Evolutionary conservation across 2,113 vertebrate genomes (phyloP).

Genomic region (Cyanoramphus novaezelandiae): DNA sequence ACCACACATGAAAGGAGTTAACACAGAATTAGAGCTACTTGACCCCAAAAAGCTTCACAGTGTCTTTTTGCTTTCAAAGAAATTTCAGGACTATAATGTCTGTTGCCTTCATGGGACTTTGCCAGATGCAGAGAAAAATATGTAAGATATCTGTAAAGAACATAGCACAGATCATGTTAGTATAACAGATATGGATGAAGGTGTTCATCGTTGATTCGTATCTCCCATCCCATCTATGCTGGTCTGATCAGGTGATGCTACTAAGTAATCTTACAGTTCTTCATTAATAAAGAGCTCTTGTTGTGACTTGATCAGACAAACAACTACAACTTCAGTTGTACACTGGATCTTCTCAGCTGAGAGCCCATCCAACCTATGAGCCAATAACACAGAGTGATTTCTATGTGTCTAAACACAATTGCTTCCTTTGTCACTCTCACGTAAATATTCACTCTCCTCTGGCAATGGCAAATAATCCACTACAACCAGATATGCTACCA

Average conservation of each 20-base stretch:
- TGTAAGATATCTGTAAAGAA: not conserved
- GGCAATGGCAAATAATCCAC: not conserved
- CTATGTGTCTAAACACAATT: not conserved
- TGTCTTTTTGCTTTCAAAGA: not conserved
- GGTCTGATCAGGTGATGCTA: not conserved
- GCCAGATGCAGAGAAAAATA: not conserved
- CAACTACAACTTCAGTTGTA: not conserved
- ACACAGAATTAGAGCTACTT: not conserved
- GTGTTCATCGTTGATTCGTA: not conserved
- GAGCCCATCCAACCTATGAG: not conserved
- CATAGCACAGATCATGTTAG: not conserved
- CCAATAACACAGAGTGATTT: fast-evolving
- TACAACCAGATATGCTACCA: not conserved
- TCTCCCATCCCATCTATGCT: not conserved
- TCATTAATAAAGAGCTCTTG: not conserved
- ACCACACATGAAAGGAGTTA: not conserved
- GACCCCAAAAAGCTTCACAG: not conserved
- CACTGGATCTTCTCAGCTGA: not conserved
- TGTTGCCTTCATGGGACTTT: not conserved
- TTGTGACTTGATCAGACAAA: not conserved
- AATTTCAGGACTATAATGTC: not conserved
- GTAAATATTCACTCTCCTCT: not conserved
- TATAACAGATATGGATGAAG: not conserved
- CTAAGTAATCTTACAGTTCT: not conserved
- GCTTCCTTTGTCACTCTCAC: not conserved